Percentiles rank a stretch among this genome's conserved stretches.
phyloP scores from a whole-genome alignment of 2,113 vertebrate genomes.

The Anolis carolinensis region DNA sequence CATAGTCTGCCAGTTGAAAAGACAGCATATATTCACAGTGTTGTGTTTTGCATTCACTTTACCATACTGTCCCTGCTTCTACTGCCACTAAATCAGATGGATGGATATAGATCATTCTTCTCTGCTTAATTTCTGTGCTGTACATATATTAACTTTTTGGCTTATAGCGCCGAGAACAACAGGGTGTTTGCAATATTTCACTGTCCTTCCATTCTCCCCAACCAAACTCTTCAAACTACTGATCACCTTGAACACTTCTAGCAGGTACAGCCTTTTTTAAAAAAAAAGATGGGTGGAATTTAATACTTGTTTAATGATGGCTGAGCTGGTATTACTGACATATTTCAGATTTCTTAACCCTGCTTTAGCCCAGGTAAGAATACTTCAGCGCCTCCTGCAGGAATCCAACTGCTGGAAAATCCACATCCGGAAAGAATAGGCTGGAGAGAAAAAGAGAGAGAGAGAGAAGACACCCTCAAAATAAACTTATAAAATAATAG shows the following conservation, averaged over 20 bases:
- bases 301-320: neutral
- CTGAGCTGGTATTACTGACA: neutral
- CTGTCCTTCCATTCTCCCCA: slow-evolving; percentile 3
- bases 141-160: slow-evolving; percentile 21
- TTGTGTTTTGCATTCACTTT: slow-evolving; percentile 48
- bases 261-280: neutral
- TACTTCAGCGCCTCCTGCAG: slow-evolving; percentile 64
- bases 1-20: neutral
- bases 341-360: slow-evolving; percentile 40
- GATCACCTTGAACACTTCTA: slow-evolving; percentile 23
- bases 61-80: slow-evolving; percentile 57
- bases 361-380: slow-evolving; percentile 15
- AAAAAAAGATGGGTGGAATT: neutral
- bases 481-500: slow-evolving; percentile 79
- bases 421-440: neutral
- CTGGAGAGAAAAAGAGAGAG: slow-evolving; percentile 49
- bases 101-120: slow-evolving; percentile 11
- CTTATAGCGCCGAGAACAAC: slow-evolving; percentile 42
- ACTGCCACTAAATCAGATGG: slow-evolving; percentile 53
- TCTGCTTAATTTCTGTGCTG: slow-evolving; percentile 39
- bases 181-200: neutral
- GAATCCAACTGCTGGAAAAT: slow-evolving; percentile 49
- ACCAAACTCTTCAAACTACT: slow-evolving; percentile 4
- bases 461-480: slow-evolving; percentile 52
- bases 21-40: neutral